These are phyloP conservation scores for Diadophis punctatus DNA, from an alignment of 2,113 vertebrate species.

Conservation along the genomic window DNA sequence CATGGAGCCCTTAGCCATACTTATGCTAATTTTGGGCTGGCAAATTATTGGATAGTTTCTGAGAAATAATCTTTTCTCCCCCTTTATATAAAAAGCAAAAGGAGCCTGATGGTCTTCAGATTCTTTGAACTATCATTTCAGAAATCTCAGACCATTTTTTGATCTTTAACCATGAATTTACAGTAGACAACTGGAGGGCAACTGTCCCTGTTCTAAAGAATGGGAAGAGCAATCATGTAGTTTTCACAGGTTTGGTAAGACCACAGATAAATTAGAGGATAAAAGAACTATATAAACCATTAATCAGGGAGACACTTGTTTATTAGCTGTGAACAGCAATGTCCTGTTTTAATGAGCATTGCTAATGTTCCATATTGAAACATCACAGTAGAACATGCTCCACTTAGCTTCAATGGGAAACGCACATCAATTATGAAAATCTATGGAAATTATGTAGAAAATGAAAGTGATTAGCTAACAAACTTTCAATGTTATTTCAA, in stretches of 20 bases:
- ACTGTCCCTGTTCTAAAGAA: not conserved
- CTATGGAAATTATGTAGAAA: not conserved
- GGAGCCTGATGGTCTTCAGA: not conserved
- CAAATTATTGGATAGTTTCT: not conserved
- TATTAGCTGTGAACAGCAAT: not conserved
- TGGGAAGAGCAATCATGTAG: not conserved
- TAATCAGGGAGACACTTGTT: not conserved
- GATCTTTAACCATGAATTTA: not conserved
- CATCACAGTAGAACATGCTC: conserved; percentile 11
- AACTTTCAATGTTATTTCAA: not conserved
- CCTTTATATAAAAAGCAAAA: not conserved
- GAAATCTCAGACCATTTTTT: not conserved
- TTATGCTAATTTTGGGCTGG: not conserved
- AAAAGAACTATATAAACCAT: not conserved
- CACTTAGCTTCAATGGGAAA: conserved; percentile 1
- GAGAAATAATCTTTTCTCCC: not conserved
- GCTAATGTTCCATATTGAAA: not conserved
- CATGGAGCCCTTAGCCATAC: not conserved
- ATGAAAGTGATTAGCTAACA: not conserved
- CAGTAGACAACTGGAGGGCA: not conserved
- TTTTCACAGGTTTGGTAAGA: not conserved
- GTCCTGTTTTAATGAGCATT: conserved; percentile 7
- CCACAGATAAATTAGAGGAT: not conserved
- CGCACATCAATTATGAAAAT: conserved; percentile 17
- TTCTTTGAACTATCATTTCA: not conserved